phyloP scores from a whole-genome alignment of 2,888 invertebrate species.

The Tetragonisca angustula region DNA sequence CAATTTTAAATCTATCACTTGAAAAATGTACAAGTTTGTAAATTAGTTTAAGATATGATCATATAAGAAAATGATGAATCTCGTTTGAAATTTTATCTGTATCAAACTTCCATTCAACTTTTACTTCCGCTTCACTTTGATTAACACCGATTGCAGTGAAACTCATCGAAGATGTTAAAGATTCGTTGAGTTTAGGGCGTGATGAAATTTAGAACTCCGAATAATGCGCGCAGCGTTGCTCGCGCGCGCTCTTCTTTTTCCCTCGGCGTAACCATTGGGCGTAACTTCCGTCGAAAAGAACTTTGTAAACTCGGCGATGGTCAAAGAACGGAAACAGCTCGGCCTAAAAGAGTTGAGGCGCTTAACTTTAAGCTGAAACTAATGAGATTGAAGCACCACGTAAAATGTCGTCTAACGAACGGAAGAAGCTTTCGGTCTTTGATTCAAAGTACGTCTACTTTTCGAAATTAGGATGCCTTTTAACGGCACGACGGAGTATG shows the following conservation, averaged over 20 bases:
- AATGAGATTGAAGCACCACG: constrained; percentile 75
- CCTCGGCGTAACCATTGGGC: not conserved
- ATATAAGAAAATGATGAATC: no score
- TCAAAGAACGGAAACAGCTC: constrained; percentile 64
- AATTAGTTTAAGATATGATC: no score
- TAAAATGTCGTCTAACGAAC: constrained; percentile 73
- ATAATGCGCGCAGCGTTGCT: not conserved
- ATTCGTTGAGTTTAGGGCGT: not conserved
- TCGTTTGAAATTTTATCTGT: no score
- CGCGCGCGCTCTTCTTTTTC: not conserved
- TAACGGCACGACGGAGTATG: constrained; percentile 38
- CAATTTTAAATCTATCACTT: no score
- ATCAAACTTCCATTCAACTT: no score
- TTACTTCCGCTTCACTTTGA: not conserved
- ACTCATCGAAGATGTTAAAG: not conserved
- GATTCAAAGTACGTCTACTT: constrained; percentile 74
- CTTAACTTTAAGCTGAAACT: constrained; percentile 80
- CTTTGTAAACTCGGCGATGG: constrained; percentile 58
- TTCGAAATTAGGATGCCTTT: constrained; percentile 66
- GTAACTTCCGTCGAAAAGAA: constrained; percentile 43
- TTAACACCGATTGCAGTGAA: not conserved
- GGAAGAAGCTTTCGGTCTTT: constrained; percentile 80
- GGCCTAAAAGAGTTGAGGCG: constrained; percentile 72
- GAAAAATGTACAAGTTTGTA: no score
- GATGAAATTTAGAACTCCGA: not conserved